Percentiles rank a stretch among this genome's conserved stretches.
Evolutionary conservation across 2,113 vertebrate genomes (phyloP).

Genomic region (Spilogale gracilis): DNA sequence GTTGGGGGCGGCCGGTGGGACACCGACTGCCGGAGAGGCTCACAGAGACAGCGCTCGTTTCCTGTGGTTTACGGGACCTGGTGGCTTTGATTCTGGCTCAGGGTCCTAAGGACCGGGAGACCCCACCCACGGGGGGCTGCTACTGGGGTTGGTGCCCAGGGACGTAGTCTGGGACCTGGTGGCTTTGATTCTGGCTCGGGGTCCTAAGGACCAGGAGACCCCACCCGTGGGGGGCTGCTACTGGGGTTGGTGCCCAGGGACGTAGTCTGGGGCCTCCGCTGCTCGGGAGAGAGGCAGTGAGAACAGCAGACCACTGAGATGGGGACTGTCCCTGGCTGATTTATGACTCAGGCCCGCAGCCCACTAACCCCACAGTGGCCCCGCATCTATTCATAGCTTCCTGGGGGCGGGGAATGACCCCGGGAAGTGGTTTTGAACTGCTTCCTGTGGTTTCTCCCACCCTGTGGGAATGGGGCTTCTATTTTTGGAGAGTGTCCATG

Average conservation of each 20-base stretch:
- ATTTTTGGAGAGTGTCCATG: background rate
- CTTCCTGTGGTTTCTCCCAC: background rate
- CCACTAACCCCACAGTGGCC: accelerated
- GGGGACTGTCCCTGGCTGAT: background rate
- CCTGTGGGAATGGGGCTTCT: background rate
- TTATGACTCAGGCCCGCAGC: accelerated
- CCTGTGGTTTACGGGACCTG: conserved; percentile 75
- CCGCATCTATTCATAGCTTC: background rate
- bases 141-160: conserved; percentile 31
- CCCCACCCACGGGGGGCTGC: conserved; percentile 32
- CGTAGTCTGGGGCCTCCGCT: background rate
- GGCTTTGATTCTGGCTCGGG: accelerated
- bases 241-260: conserved; percentile 49
- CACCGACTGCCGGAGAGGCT: conserved; percentile 64
- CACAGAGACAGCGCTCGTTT: conserved; percentile 80
- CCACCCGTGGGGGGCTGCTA: conserved; percentile 22
- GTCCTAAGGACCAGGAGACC: conserved; percentile 60
- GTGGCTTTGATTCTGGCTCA: background rate
- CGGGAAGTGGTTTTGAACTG: conserved; percentile 25
- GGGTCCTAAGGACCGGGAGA: conserved; percentile 61
- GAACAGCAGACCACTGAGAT: background rate
- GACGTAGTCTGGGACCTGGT: conserved; percentile 55
- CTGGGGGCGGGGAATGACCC: accelerated
- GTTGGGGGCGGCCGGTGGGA: conserved; percentile 18
- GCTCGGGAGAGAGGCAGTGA: accelerated